Conservation (phyloP, 2,888 invertebrate species). For the Andrena flavipes region DNA sequence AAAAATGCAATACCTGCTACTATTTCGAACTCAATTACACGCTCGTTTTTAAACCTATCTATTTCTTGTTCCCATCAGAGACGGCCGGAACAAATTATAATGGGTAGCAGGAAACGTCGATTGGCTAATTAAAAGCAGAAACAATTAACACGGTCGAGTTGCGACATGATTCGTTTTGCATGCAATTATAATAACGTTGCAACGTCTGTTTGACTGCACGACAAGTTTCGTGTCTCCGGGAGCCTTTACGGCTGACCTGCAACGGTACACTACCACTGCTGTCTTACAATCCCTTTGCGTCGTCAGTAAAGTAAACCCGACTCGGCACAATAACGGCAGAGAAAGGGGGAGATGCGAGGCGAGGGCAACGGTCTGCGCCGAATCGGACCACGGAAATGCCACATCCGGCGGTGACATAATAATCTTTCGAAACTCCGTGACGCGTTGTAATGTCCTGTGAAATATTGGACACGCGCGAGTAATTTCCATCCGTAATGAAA, state of each 20-base stretch:
- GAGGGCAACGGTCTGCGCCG: slow-evolving; percentile 7
- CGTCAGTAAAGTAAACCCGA: slow-evolving; percentile 36
- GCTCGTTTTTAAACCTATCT: no score
- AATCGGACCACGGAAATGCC: slow-evolving; percentile 31
- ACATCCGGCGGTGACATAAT: slow-evolving; percentile 37
- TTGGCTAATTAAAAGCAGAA: background rate
- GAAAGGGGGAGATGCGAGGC: background rate
- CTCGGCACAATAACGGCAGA: slow-evolving; percentile 25
- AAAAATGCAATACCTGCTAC: no score
- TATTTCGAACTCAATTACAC: no score
- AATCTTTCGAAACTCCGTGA: slow-evolving; percentile 43
- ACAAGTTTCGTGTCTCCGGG: slow-evolving; percentile 5
- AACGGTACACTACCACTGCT: slow-evolving; percentile 31
- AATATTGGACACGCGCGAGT: slow-evolving; percentile 43
- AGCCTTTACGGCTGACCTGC: slow-evolving; percentile 41
- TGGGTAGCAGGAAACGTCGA: background rate
- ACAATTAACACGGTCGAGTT: slow-evolving; percentile 14
- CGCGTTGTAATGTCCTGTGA: slow-evolving; percentile 34
- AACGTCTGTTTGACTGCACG: background rate
- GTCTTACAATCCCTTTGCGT: slow-evolving; percentile 49
- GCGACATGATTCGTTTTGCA: background rate
- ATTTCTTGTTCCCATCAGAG: background rate
- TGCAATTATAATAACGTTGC: background rate
- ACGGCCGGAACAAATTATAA: background rate
- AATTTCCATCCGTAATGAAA: slow-evolving; percentile 57